Percentiles rank a stretch among this genome's conserved stretches.
Evolutionary conservation across 2,888 invertebrate species (phyloP).

Genomic region (Petrolisthes cinctipes): DNA sequence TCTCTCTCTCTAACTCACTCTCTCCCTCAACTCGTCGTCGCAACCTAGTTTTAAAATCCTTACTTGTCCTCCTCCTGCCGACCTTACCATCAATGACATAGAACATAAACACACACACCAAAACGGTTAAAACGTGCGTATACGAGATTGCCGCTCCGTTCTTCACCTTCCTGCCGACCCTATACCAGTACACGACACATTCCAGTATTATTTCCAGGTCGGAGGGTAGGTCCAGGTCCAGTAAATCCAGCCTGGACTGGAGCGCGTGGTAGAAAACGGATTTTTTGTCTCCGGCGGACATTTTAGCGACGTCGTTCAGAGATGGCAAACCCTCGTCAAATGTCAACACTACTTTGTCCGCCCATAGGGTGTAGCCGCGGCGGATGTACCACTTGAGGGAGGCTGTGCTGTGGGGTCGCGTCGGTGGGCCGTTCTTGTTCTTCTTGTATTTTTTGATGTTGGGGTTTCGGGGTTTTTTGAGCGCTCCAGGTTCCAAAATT

Average conservation of each 20-base stretch:
- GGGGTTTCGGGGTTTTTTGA: too few species aligned
- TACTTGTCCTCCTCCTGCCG: slow-evolving; percentile 39
- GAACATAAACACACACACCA: slow-evolving; percentile 46
- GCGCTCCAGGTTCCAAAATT: too few species aligned
- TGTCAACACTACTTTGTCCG: not conserved
- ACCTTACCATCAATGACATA: slow-evolving; percentile 56
- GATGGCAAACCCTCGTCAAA: slow-evolving; percentile 29
- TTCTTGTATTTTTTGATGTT: too few species aligned
- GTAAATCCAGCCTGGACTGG: not conserved
- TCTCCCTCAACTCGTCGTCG: too few species aligned
- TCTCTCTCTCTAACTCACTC: too few species aligned
- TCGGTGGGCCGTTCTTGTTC: too few species aligned
- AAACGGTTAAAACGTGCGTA: slow-evolving; percentile 40
- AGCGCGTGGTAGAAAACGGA: slow-evolving; percentile 30
- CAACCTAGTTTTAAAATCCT: too few species aligned
- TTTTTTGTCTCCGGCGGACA: slow-evolving; percentile 37
- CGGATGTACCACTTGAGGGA: slow-evolving; percentile 40
- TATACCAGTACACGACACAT: slow-evolving; percentile 52
- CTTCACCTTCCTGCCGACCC: not conserved
- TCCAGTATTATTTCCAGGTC: slow-evolving; percentile 43
- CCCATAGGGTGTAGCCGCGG: slow-evolving; percentile 20
- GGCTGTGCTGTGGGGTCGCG: not conserved
- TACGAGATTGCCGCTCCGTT: slow-evolving; percentile 9
- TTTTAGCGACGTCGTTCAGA: slow-evolving; percentile 27
- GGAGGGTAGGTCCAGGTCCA: slow-evolving; percentile 33